Base-by-base conservation (phyloP, 2,888 invertebrate genomes). In the Exephanes ischioxanthus region DNA sequence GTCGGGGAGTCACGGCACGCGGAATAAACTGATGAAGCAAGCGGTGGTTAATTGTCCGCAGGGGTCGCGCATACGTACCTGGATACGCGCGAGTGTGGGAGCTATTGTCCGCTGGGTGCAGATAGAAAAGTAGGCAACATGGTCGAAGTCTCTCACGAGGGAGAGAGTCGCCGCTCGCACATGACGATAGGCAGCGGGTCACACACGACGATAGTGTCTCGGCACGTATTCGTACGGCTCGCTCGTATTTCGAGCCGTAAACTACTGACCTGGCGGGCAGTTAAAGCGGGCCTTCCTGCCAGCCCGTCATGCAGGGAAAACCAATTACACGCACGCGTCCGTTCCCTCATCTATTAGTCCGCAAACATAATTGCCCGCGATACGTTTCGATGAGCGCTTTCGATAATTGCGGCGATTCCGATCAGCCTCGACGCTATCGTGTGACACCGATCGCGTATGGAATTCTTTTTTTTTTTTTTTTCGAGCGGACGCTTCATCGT, bases 41-140 rank as follows among this genome's bases (percentile, higher is more conserved):
- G 67, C 70, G 73, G 30, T 82, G 73, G 84, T 81, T 84, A 87
- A 86, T 87, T 87, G 86, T 87, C 80, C 70, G 33, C 30, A 30
- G 30, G 61, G 26, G 16, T 33, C 30, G 26, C n/a, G 53, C 53
- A 0, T 53, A 53, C 53, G 0, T 53, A 16, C 19, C 7, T 51
- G 16, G 0, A 16, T 16, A 16, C 14, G 45, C 45, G 45, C 5
- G 53, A 53, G 53, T 53, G 5, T 53, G 53, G 0, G n/a, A 53
- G 19, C 19, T 53, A 16, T 45, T 45, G 45, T 45, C 14, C 45
- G 4, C 45, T 2, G 45, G 16, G 45, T 45, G 4, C 16, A 1
- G 16, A 45, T 16, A 45, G 45, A 45, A 45, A 45, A 45, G 45
- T 45, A 45, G 45, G 45, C 45, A 4, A 45, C 16, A 4, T 16